Evolutionary conservation across 2,888 invertebrate species (phyloP), one percentile per base, ranked within the genome.

Genomic region (Zhuqinia jingwanae): DNA sequence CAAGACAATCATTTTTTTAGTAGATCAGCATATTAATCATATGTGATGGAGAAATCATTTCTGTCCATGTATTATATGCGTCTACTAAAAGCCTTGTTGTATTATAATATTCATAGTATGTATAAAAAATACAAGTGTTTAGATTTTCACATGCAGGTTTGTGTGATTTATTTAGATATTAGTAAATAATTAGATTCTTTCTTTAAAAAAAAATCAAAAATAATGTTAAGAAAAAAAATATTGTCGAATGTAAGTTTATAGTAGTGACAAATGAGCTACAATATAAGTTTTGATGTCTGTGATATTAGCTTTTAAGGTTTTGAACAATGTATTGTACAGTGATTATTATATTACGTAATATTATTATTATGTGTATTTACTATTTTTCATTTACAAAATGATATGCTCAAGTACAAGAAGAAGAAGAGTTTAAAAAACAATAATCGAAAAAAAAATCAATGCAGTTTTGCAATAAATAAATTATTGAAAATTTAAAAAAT

Each of bases 1-100:
- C 82, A 82, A 82, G 82, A 82, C 82, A 82, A 82, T 82, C 82
- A 82, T 75, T 27, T 36, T n/a, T 36, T 73, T 45, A 20, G 82
- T 63, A 82, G 81, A 42, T 50, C 15, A 30, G 30, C 50, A 50
- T 36, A 8, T n/a, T n/a, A n/a, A n/a, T n/a, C 22, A 36, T 27
- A 73, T 50, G 45, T 11, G 58, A 8, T 60, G 56, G 30, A 58
- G 6, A 81, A 36, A 56, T 58, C 58, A 75, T 47, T 15, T 60
- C 79, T 47, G n/a, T 25, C 47, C 47, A 27, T 50, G 73, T 2
- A 27, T 63, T 56, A n/a, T 56, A n/a, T n/a, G 58, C 13, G n/a
- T 53, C 68, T 13, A 53, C 81, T 81, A 27, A 56, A n/a, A 42
- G 81, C 81, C 81, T 81, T 80, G 50, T 68, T 81, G 81, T 81